These are phyloP conservation scores for Bactericera cockerelli DNA, from an alignment of 1,140 invertebrate species.

Conservation along the genomic window DNA sequence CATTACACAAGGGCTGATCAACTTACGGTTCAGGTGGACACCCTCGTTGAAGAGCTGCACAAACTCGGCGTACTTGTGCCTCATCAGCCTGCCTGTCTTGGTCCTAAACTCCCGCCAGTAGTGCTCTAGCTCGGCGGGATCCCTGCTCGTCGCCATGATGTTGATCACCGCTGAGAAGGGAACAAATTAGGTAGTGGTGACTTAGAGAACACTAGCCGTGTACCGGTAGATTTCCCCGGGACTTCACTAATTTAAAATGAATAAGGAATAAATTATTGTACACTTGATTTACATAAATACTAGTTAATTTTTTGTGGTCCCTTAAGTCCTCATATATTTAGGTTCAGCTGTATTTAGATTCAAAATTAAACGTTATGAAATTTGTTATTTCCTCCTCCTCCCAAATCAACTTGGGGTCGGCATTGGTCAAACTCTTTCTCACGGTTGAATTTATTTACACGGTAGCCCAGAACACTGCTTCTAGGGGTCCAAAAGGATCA, in stretches of 20 bases:
- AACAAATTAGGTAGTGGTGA: neutral
- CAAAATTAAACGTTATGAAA: neutral
- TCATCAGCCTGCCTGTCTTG: slow-evolving; percentile 49
- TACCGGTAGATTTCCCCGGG: neutral
- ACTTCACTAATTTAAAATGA: neutral
- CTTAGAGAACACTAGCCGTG: neutral
- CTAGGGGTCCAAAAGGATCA: no score
- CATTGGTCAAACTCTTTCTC: no score
- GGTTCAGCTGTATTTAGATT: no score
- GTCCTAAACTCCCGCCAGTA: slow-evolving; percentile 63
- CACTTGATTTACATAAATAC: no score
- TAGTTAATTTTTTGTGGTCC: neutral
- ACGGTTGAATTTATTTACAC: no score
- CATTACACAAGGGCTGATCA: neutral
- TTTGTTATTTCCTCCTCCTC: neutral
- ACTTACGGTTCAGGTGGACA: slow-evolving; percentile 48
- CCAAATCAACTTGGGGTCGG: no score
- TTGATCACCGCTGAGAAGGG: slow-evolving; percentile 45
- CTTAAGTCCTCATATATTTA: neutral
- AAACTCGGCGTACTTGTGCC: slow-evolving; percentile 48
- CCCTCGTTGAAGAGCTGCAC: slow-evolving; percentile 62
- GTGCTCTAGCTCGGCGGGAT: slow-evolving; percentile 55
- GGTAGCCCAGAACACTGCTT: neutral
- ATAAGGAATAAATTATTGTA: neutral
- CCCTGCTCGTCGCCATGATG: slow-evolving; percentile 44